Evolutionary conservation across 2,888 invertebrate species (phyloP), one percentile per base, ranked within the genome.

Genomic region (Corythucha ciliata): DNA sequence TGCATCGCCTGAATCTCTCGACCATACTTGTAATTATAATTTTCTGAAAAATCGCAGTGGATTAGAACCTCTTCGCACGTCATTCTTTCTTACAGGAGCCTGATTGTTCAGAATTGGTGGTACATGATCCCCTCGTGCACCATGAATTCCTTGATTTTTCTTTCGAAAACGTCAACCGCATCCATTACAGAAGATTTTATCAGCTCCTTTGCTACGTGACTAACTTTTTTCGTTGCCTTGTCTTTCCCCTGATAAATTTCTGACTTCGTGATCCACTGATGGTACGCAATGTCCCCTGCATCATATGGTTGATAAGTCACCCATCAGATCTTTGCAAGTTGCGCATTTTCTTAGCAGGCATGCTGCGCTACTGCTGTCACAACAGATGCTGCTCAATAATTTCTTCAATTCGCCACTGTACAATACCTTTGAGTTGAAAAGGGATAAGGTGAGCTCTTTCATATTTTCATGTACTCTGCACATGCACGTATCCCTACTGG

Each of bases 21-120:
- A n/a, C n/a, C n/a, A n/a, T n/a, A n/a, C 24, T 40, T 26, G 24
- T 40, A 40, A n/a, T 4, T 26, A 58, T 62, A 68, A 48, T 69
- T 69, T 59, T 68, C 67, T 1, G 62, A 59, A 57, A 69, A 68
- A 52, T 68, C 63, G 49, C 63, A 58, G 46, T 64, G 63, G 21
- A 61, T 56, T 2, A 64, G 36, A 6, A 45, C 51, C 33, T 62
- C 60, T 39, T 58, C 36, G 12, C 55, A 48, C 4, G 40, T 24
- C 20, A 62, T 50, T 24, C 53, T 53, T 44, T 56, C 33, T 44
- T 59, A 59, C 1, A 60, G 29, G 3, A 48, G 12, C 21, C 51
- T 55, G 7, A 56, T 52, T 22, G n/a, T 26, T 40, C 40, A 26
- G 14, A n/a, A 40, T n/a, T n/a, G n/a, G n/a, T n/a, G n/a, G n/a